Base-by-base conservation (phyloP, 2,888 invertebrate species). In the Amaurobius ferox region DNA sequence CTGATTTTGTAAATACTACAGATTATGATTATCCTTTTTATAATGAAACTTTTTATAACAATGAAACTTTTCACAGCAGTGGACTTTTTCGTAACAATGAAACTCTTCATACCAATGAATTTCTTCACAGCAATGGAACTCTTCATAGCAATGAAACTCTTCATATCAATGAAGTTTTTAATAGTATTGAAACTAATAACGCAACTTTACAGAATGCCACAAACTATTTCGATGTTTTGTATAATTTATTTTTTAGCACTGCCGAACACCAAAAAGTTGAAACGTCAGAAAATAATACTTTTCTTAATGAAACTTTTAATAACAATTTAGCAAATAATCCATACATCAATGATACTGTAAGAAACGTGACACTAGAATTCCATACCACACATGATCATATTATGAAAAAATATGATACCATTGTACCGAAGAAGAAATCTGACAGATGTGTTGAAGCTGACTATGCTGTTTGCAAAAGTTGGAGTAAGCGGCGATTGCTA, bases 381-480 rank as follows among this genome's bases (percentile, higher is more conserved):
- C 35, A 35, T 35, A 5, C 5, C 35, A 35, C 5, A 35, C 35
- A 35, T 35, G n/a, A n/a, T n/a, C n/a, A n/a, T n/a, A n/a, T n/a
- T n/a, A n/a, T n/a, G n/a, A n/a, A n/a, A n/a, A n/a, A n/a, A n/a
- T n/a, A n/a, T 23, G 3, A 23, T 23, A n/a, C 23, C 11, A 44
- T 9, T 16, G 2, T 16, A 23, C 9, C 5, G 55, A 40, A 29
- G 11, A 29, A n/a, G 29, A 83, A 71, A 48, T 64, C 68, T 9
- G 86, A 68, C 26, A 62, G 79, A 2, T 87, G 87, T 39, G 30
- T 44, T 0, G 81, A 81, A 62, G 81, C 77, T n/a, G 72, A 87
- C 19, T 16, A 62, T 19, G 28, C 72, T 13, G 73, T 81, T 0
- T 87, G 87, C 48, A 67, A 39, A 35, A 64, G 55, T 23, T 87